Percentiles rank a stretch among this genome's conserved stretches.
These are phyloP conservation scores for Euspilapteryx auroguttella DNA, from an alignment of 2,888 invertebrate genomes.

Conservation along the genomic window DNA sequence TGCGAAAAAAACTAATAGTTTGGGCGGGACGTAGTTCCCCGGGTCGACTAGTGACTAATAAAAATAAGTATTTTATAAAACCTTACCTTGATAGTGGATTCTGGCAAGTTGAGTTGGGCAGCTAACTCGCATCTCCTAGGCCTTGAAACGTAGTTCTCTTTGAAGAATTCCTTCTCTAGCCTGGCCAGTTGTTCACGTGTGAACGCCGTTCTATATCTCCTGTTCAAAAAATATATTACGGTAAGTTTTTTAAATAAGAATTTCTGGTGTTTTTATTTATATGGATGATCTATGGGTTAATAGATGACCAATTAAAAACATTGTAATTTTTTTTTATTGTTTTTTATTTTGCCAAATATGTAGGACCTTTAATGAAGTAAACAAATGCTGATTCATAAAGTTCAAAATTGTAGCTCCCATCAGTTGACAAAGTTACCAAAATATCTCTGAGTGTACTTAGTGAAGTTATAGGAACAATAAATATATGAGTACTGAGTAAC, in stretches of 20 bases:
- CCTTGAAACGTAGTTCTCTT: conserved; percentile 96
- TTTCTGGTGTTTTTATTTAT: conserved; percentile 20
- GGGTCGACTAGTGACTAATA: neutral
- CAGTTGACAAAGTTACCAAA: no score
- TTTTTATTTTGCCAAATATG: no score
- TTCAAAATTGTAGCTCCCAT: no score
- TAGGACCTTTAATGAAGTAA: no score
- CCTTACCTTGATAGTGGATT: conserved; percentile 95
- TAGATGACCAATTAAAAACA: no score
- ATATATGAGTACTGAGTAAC: no score
- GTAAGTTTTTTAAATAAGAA: neutral
- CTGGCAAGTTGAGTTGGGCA: conserved; percentile 88
- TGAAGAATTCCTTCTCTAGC: conserved; percentile 94
- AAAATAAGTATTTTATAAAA: conserved; percentile 2
- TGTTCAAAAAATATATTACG: conserved; percentile 56
- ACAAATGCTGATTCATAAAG: no score
- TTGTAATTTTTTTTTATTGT: no score
- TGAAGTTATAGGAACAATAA: no score
- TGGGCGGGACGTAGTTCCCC: neutral
- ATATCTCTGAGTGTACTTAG: no score
- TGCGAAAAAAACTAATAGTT: no score
- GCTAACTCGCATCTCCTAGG: conserved; percentile 95
- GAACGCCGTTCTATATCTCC: conserved; percentile 96
- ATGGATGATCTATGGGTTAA: conserved; percentile 3
- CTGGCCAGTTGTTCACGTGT: conserved; percentile 90